Evolutionary conservation across 2,113 vertebrate species (phyloP).

Genomic region (Cephalopterus ornatus): DNA sequence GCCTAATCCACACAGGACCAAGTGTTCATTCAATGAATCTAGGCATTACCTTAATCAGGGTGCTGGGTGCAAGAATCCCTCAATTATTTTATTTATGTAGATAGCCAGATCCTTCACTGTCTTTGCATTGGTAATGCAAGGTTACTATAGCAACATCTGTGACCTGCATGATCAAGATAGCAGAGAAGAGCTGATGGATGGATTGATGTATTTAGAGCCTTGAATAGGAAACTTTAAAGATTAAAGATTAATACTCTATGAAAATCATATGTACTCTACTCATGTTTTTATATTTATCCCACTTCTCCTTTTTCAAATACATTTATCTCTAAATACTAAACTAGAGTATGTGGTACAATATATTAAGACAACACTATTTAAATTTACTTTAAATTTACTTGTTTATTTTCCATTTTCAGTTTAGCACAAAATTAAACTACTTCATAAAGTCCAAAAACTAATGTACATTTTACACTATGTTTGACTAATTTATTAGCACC

Average conservation of each 20-base stretch:
- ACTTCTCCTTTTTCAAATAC: background rate
- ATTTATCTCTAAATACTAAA: background rate
- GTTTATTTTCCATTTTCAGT: background rate
- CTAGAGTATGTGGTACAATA: background rate
- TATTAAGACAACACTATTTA: background rate
- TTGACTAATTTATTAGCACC: background rate
- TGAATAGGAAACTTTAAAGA: constrained; percentile 4
- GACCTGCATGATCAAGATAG: constrained; percentile 23
- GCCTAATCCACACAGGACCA: background rate
- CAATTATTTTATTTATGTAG: background rate
- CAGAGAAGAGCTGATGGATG: background rate
- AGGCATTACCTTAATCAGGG: background rate
- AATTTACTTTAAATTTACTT: too few species aligned
- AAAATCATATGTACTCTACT: background rate
- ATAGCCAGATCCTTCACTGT: background rate
- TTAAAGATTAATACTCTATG: constrained; percentile 4
- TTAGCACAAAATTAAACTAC: background rate
- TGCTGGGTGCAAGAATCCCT: background rate
- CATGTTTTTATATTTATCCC: background rate
- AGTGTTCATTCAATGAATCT: background rate
- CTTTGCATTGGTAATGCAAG: background rate
- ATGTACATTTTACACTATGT: background rate
- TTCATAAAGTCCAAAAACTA: background rate
- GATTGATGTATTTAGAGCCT: background rate
- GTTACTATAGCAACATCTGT: constrained; percentile 55